Percentiles rank a stretch among this genome's conserved stretches.
phyloP scores from a whole-genome alignment of 92 coral and sea anemone species.

The Phenganax marumi region DNA sequence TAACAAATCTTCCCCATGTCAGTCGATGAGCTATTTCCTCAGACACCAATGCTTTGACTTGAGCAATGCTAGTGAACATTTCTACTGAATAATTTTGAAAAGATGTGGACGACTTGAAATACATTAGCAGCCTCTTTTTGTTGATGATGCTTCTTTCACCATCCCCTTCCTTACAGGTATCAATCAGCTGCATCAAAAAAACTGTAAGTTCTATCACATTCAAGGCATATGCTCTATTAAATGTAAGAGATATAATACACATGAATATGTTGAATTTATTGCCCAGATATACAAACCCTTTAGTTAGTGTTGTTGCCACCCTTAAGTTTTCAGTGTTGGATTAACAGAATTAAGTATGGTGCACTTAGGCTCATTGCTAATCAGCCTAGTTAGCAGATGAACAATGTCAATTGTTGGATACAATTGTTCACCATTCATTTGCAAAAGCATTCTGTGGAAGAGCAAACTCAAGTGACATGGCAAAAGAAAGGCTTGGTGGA shows the following conservation, averaged over 20 bases:
- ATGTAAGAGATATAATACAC: neutral
- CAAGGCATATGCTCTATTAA: constrained; percentile 13
- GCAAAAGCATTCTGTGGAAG: neutral
- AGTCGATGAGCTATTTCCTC: neutral
- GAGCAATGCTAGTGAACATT: constrained; percentile 20
- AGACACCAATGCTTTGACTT: constrained; percentile 16
- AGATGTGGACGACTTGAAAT: constrained; percentile 19
- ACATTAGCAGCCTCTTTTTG: constrained; percentile 24
- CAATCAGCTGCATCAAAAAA: constrained; percentile 5
- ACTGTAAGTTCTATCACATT: constrained; percentile 16
- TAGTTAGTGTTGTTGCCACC: neutral
- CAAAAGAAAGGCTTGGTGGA: neutral
- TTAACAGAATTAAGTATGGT: neutral
- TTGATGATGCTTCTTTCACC: constrained; percentile 20
- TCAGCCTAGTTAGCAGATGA: neutral
- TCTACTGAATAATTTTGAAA: constrained; percentile 16
- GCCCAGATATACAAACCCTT: neutral
- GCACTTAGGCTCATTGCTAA: neutral
- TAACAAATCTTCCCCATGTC: constrained; percentile 12
- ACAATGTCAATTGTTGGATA: neutral
- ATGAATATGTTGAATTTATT: constrained; percentile 7
- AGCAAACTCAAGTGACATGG: neutral
- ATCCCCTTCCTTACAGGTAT: constrained; percentile 5
- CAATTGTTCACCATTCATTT: constrained; percentile 4
- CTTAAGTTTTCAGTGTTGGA: neutral